A percentile compares a stretch with the other conserved stretches of the same genome.
Evolutionary conservation across 2,797 vertebrate species (phyloP).

Genomic region (Astyanax mexicanus): DNA sequence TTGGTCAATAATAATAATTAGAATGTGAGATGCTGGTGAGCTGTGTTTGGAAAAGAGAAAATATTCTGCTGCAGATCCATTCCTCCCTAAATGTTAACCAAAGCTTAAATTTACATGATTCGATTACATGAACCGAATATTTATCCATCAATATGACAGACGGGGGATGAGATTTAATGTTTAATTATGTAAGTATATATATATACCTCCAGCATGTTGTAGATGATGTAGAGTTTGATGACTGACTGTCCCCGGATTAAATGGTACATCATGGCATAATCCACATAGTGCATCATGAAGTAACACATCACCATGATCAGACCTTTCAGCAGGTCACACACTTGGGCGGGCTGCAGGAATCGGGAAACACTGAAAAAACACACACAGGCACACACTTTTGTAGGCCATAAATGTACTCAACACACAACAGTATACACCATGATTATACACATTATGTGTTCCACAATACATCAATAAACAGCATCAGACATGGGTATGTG

Average conservation of each 20-base stretch:
- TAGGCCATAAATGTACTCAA: too few relatives aligned
- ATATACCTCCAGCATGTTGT: constrained; percentile 97
- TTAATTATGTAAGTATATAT: too few relatives aligned
- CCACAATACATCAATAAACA: background rate
- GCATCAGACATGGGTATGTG: background rate
- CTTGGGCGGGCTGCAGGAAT: constrained; percentile 95
- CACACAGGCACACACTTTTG: constrained; percentile 2
- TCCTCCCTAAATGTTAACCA: too few relatives aligned
- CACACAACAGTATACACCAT: background rate
- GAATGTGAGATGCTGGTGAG: too few relatives aligned
- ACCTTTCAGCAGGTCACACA: constrained; percentile 95
- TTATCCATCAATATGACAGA: too few relatives aligned
- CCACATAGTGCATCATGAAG: constrained; percentile 98
- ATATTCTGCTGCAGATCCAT: too few relatives aligned
- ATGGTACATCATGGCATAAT: constrained; percentile 99
- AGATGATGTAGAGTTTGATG: constrained; percentile 99
- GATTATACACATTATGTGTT: background rate
- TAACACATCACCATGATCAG: constrained; percentile 94
- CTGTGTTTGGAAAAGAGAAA: too few relatives aligned
- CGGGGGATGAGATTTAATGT: too few relatives aligned
- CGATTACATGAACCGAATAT: too few relatives aligned
- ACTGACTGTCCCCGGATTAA: constrained; percentile 98
- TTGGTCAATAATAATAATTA: too few relatives aligned
- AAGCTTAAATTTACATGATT: too few relatives aligned
- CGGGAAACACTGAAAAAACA: constrained; percentile 83